Evolutionary conservation across 2,888 invertebrate genomes (phyloP).

Genomic region (Acleris sparsana): DNA sequence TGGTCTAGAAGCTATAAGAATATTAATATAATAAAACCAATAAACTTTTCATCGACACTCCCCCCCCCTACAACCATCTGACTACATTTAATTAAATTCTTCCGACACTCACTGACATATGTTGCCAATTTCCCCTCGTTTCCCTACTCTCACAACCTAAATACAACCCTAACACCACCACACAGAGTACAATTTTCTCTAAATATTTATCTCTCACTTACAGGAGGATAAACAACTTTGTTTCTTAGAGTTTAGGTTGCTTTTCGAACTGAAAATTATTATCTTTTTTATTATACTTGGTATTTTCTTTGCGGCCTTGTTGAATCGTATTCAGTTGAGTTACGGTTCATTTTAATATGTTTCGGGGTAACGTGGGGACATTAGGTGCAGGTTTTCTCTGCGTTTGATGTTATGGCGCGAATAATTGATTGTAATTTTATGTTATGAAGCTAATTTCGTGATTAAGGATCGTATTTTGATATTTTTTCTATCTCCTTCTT

Average conservation of each 20-base stretch:
- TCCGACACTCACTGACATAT: conserved; percentile 75
- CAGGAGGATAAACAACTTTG: not conserved
- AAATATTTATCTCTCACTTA: not conserved
- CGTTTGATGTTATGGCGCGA: conserved; percentile 23
- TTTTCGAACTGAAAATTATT: conserved; percentile 11
- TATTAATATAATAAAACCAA: not conserved
- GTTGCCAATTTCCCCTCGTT: conserved; percentile 67
- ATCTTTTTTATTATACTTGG: conserved; percentile 15
- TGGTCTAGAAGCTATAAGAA: not conserved
- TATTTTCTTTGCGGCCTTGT: conserved; percentile 3
- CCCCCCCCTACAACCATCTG: conserved; percentile 50
- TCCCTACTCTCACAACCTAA: conserved; percentile 1
- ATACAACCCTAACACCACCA: not conserved
- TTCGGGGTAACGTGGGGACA: not conserved
- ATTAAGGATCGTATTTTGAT: not conserved
- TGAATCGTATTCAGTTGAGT: not conserved
- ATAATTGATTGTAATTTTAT: conserved; percentile 39
- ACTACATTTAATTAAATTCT: conserved; percentile 86
- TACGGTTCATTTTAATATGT: conserved; percentile 10
- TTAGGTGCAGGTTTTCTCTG: conserved; percentile 29
- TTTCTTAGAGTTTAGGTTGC: not conserved
- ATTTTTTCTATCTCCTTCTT: too few species aligned
- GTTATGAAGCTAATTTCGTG: conserved; percentile 37
- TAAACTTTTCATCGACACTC: conserved; percentile 15
- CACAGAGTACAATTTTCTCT: not conserved